Evolutionary conservation across 2,888 invertebrate genomes (phyloP).

Genomic region (Synergus umbraculus): DNA sequence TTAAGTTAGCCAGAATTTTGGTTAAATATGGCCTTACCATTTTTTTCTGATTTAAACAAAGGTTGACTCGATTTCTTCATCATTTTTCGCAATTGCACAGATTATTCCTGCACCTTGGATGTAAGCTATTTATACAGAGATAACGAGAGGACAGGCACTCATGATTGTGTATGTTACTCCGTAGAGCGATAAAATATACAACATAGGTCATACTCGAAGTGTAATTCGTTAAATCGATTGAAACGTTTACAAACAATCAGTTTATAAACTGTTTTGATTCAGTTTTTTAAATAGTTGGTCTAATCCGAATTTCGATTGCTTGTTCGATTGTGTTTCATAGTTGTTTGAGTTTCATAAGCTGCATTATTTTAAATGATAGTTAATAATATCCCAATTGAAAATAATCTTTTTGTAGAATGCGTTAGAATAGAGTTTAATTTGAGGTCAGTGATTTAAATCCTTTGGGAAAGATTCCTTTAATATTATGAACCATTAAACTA

Average conservation of each 20-base stretch:
- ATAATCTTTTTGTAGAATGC: too few species aligned
- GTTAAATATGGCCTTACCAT: too few species aligned
- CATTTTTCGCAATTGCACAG: neutral
- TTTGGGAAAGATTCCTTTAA: too few species aligned
- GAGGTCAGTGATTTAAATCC: too few species aligned
- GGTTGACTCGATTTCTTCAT: neutral
- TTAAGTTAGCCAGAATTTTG: too few species aligned
- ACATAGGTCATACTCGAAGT: neutral
- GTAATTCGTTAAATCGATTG: neutral
- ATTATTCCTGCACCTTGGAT: constrained; percentile 5
- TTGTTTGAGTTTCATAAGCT: neutral
- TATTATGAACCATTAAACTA: too few species aligned
- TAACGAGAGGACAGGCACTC: neutral
- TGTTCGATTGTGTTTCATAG: neutral
- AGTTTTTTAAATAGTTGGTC: neutral
- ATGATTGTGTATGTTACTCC: constrained; percentile 6
- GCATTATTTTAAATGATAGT: too few species aligned
- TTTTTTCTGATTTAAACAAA: neutral
- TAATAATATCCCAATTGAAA: too few species aligned
- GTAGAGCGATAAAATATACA: constrained; percentile 1
- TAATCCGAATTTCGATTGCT: neutral
- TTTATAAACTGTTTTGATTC: too few species aligned
- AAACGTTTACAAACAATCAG: constrained; percentile 6
- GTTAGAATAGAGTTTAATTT: too few species aligned
- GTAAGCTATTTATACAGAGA: constrained; percentile 1